phyloP scores from a whole-genome alignment of 2,888 invertebrate species.

The Aethes cnicana region DNA sequence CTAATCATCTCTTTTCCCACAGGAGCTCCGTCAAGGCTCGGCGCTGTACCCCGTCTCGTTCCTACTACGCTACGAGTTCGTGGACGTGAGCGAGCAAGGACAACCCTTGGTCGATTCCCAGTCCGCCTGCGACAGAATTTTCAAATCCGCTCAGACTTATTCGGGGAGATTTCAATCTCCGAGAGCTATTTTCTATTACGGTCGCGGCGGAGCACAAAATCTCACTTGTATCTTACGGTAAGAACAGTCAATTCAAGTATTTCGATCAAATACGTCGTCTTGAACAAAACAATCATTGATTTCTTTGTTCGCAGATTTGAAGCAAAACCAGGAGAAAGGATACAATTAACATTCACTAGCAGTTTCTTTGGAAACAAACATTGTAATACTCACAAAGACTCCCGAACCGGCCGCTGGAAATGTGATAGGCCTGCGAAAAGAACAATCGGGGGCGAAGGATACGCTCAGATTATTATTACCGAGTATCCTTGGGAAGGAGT shows the following conservation, averaged over 20 bases:
- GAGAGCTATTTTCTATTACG: slow-evolving; percentile 90
- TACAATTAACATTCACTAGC: slow-evolving; percentile 86
- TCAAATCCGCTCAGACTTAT: slow-evolving; percentile 79
- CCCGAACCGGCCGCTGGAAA: slow-evolving; percentile 86
- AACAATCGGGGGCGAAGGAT: slow-evolving; percentile 75
- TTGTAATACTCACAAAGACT: slow-evolving; percentile 86
- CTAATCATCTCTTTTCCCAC: slow-evolving; percentile 38
- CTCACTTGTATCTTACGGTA: slow-evolving; percentile 87
- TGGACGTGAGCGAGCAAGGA: slow-evolving; percentile 87
- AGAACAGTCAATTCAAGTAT: slow-evolving; percentile 18
- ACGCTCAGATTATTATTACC: slow-evolving; percentile 84
- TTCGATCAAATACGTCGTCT: neutral
- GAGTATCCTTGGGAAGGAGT: slow-evolving; percentile 88
- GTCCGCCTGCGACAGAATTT: slow-evolving; percentile 85
- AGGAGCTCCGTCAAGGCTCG: slow-evolving; percentile 88
- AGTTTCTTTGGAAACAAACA: slow-evolving; percentile 87
- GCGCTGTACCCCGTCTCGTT: slow-evolving; percentile 90
- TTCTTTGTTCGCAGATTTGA: slow-evolving; percentile 80
- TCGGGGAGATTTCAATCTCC: slow-evolving; percentile 88
- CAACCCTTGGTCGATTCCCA: slow-evolving; percentile 80
- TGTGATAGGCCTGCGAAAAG: slow-evolving; percentile 82
- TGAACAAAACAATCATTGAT: neutral
- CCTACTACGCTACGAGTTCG: slow-evolving; percentile 91
- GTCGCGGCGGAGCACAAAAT: slow-evolving; percentile 89
- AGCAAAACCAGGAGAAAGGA: slow-evolving; percentile 85